Evolutionary conservation across 2,113 vertebrate genomes (phyloP).

Genomic region (Hemiprocne comata): DNA sequence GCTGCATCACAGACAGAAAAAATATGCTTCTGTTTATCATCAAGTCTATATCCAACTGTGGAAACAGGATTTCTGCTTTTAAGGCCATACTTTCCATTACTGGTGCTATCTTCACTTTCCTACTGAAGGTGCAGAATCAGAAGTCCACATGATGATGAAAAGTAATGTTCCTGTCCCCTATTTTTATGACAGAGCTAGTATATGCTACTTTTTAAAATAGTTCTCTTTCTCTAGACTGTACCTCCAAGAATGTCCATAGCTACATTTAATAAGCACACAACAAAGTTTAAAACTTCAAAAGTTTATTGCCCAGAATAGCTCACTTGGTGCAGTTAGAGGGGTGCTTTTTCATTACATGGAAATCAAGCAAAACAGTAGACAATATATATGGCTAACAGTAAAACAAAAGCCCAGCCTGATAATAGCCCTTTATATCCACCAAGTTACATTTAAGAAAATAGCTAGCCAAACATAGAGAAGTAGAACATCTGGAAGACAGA

Average conservation of each 20-base stretch:
- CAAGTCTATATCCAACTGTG: background rate
- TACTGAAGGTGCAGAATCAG: background rate
- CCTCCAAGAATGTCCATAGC: background rate
- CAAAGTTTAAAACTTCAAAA: slow-evolving; percentile 70
- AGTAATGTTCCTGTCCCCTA: background rate
- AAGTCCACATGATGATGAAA: background rate
- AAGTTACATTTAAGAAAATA: slow-evolving; percentile 57
- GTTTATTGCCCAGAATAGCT: slow-evolving; percentile 80
- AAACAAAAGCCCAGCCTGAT: slow-evolving; percentile 57
- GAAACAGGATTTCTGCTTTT: background rate
- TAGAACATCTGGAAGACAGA: slow-evolving; percentile 12
- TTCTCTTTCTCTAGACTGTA: background rate
- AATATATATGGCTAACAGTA: slow-evolving; percentile 31
- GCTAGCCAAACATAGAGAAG: slow-evolving; percentile 12
- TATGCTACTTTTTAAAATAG: background rate
- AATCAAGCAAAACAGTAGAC: slow-evolving; percentile 74
- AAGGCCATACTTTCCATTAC: background rate
- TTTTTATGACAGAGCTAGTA: background rate
- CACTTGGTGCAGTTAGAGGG: slow-evolving; percentile 56
- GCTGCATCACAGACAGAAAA: background rate
- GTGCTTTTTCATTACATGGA: slow-evolving; percentile 40
- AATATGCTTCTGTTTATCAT: background rate
- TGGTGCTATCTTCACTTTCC: background rate
- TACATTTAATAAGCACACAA: slow-evolving; percentile 32
- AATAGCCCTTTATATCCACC: slow-evolving; percentile 44